These are phyloP conservation scores for Pandion haliaetus DNA, from an alignment of 2,113 vertebrate species.

Conservation along the genomic window DNA sequence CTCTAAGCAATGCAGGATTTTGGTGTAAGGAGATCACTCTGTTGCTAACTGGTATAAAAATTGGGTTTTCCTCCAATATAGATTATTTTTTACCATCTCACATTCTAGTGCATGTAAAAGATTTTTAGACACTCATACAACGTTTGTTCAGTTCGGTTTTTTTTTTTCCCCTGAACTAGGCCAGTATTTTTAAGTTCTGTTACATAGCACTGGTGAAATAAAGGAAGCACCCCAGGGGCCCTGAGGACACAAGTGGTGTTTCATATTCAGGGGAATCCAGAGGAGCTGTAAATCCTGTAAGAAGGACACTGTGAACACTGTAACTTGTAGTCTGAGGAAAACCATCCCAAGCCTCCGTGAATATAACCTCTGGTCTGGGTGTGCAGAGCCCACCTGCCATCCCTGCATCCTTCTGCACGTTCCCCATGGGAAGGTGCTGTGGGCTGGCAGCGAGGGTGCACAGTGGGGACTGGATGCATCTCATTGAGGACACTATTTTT, in stretches of 20 bases:
- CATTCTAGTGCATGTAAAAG: not conserved
- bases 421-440: not conserved
- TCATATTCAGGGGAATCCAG: fast-evolving
- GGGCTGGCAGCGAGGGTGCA: fast-evolving
- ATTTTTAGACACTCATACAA: not conserved
- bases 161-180: no score
- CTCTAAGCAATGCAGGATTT: not conserved
- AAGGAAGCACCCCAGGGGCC: not conserved
- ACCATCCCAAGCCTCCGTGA: not conserved
- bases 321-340: not conserved
- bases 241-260: not conserved
- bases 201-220: not conserved
- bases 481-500: not conserved
- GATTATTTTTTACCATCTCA: not conserved
- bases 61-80: not conserved
- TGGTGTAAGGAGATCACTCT: not conserved
- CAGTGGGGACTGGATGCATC: not conserved
- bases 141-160: not conserved
- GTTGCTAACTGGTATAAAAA: not conserved
- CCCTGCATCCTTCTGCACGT: not conserved
- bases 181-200: not conserved
- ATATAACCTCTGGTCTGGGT: not conserved
- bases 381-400: fast-evolving
- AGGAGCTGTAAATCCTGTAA: not conserved
- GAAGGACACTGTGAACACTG: not conserved